Evolutionary conservation across 2,888 invertebrate species (phyloP).

Genomic region (Rhogogaster chlorosoma): DNA sequence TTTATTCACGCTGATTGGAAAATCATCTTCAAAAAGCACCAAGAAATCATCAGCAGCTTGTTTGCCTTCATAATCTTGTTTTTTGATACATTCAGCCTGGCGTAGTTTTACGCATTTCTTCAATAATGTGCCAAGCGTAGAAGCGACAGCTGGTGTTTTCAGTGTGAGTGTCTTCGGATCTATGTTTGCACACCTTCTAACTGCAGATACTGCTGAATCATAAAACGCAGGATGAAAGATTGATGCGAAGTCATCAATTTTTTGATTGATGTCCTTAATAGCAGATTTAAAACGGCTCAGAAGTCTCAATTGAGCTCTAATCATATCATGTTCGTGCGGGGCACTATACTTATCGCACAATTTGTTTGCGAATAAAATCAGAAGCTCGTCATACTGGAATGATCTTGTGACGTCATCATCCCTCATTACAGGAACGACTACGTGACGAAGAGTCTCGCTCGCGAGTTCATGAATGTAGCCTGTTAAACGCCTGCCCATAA

Average conservation of each 20-base stretch:
- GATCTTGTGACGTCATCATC: constrained; percentile 56
- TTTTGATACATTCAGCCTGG: constrained; percentile 52
- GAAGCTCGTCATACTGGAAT: constrained; percentile 56
- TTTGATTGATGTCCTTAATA: constrained; percentile 38
- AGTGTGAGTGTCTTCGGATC: constrained; percentile 36
- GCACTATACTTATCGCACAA: constrained; percentile 53
- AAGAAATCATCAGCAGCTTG: constrained; percentile 52
- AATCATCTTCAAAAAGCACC: constrained; percentile 52
- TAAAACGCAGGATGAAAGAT: constrained; percentile 53
- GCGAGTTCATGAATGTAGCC: constrained; percentile 57
- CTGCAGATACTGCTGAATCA: constrained; percentile 51
- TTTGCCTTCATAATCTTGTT: constrained; percentile 52
- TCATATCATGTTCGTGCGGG: constrained; percentile 53
- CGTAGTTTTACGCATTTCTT: constrained; percentile 52
- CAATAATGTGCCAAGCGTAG: constrained; percentile 50
- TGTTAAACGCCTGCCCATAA: constrained; percentile 55
- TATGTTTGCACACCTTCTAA: constrained; percentile 49
- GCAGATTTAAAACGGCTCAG: constrained; percentile 51
- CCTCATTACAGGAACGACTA: constrained; percentile 56
- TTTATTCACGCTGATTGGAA: constrained; percentile 51
- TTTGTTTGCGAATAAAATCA: constrained; percentile 56
- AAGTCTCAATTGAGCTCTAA: constrained; percentile 53
- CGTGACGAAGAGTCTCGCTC: constrained; percentile 38
- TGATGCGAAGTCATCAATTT: constrained; percentile 50
- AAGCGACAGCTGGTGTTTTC: constrained; percentile 50